Evolutionary conservation across 1,140 invertebrate species (phyloP), one percentile per base, ranked within the genome.

Genomic region (Oncopeltus fasciatus): DNA sequence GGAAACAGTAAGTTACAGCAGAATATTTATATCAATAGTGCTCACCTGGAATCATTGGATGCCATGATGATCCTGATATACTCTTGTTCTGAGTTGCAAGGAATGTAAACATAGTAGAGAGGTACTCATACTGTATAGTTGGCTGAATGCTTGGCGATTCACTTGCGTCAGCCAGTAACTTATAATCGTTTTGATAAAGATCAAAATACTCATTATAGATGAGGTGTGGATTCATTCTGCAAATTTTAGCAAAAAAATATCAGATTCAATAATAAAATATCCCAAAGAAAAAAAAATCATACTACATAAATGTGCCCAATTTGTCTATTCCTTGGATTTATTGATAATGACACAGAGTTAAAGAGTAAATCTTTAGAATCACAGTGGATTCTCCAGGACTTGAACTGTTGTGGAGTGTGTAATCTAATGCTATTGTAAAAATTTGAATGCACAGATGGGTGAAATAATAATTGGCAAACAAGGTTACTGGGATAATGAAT

Each of bases 11-110:
- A 38, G 14, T 8, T 38, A 8, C 14, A 38, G 31, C 5, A 8
- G 14, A 38, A 38, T 14, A 38, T 38, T 8, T 5, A 38, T 5
- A 38, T 38, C 5, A 8, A 8, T 38, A 5, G 14, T 14, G 2
- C 26, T 33, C 49, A 68, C 68, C 68, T 1, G 80, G 78, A 74
- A 79, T 78, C 67, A 80, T 76, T 1, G 82, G 83, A 75, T 87
- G 84, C 82, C 85, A 88, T 49, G 75, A 74, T 9, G 78, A 74
- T 66, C 77, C 75, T n/a, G 81, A 80, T 57, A 88, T 80, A 67
- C 80, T 80, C 70, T 81, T 83, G 61, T 79, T 75, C 69, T 77
- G 78, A 46, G 73, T 76, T 16, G 77, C 72, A 68, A 76, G 78
- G 16, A 80, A 76, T 67, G 83, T 80, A 46, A 78, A 78, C 67